A percentile compares a stretch with the other conserved stretches of the same genome.
Evolutionary conservation across 2,797 vertebrate genomes (phyloP).

Genomic region (Anomalospiza imberbis): DNA sequence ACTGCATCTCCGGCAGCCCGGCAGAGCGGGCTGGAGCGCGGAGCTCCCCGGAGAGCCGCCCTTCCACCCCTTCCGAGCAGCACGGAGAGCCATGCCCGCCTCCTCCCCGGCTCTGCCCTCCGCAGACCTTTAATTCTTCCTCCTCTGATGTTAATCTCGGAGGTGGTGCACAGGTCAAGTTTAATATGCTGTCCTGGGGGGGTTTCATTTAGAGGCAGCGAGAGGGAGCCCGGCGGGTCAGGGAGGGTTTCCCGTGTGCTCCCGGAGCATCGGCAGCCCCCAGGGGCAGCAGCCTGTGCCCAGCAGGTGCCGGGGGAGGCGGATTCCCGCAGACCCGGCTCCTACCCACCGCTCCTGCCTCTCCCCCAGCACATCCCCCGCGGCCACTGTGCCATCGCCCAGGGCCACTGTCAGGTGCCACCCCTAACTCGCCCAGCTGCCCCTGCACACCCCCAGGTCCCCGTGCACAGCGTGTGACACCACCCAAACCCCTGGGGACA

Average conservation of each 20-base stretch:
- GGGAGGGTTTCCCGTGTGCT: neutral
- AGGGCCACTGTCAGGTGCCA: neutral
- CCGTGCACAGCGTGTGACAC: accelerated
- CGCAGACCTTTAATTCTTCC: constrained; percentile 35
- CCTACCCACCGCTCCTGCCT: neutral
- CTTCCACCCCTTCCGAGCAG: neutral
- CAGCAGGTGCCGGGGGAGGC: neutral
- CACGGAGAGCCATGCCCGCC: neutral
- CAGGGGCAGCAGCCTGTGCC: neutral
- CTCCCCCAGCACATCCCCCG: neutral
- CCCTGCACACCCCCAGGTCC: accelerated
- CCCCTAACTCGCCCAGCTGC: accelerated
- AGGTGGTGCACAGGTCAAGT: constrained; percentile 44
- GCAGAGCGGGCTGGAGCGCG: neutral
- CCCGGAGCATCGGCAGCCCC: neutral
- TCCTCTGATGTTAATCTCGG: constrained; percentile 46
- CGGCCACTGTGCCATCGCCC: accelerated
- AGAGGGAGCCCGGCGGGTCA: neutral
- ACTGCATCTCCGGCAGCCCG: accelerated
- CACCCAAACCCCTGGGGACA: neutral
- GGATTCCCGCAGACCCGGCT: neutral
- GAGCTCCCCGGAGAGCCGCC: neutral
- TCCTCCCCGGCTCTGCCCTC: constrained; percentile 3
- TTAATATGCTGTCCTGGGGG: constrained; percentile 43
- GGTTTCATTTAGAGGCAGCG: neutral